Base-by-base conservation (phyloP, 2,113 vertebrate genomes). In the Psilopsiagon aymara region DNA sequence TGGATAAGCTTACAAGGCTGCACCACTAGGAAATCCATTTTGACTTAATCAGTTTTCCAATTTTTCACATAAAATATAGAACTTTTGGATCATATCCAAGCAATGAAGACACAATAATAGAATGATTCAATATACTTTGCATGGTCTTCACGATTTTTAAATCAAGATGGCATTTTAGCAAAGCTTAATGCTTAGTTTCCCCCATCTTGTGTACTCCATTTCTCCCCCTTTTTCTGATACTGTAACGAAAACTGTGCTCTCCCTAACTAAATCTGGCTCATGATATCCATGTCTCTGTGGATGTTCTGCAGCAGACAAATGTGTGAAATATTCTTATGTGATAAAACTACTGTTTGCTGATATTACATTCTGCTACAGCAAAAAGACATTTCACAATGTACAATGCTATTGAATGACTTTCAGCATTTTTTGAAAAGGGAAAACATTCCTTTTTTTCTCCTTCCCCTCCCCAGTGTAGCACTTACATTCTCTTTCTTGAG, bases 41-140 rank as follows among this genome's bases (percentile, higher is more conserved):
- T 91, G 87, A 95, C 83, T 94, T 97, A 95, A 97, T 95, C 88
- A 94, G 78, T 87, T 97, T 97, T 95, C 67, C 92, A 85, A 80
- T 94, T 95, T 86, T 96, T 91, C 41, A 78, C 69, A 78, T 92
- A 95, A 94, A 97, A 94, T 88, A 78, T 46, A 94, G 69, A 88
- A 88, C n/a, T 95, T 94, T 63, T 96, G 95, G 94, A 95, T 60
- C 68, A 89, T 33, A 91, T 52, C 94, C 95, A 95, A 80, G 69
- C 63, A 90, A 88, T 52, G 75, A 90, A 73, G 82, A 93, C 46
- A 91, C 7, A 59, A 52, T 44, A 91, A 83, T 87, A 83, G 91
- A 88, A 88, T 6, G 6, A 80, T 86, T 78, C 19, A 15, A 59
- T 90, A 78, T 8, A 52, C 76, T 85, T 83, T 75, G 68, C 66